Evolutionary conservation across 2,888 invertebrate genomes (phyloP), one percentile per base, ranked within the genome.

Genomic region (Melipona bicolor): DNA sequence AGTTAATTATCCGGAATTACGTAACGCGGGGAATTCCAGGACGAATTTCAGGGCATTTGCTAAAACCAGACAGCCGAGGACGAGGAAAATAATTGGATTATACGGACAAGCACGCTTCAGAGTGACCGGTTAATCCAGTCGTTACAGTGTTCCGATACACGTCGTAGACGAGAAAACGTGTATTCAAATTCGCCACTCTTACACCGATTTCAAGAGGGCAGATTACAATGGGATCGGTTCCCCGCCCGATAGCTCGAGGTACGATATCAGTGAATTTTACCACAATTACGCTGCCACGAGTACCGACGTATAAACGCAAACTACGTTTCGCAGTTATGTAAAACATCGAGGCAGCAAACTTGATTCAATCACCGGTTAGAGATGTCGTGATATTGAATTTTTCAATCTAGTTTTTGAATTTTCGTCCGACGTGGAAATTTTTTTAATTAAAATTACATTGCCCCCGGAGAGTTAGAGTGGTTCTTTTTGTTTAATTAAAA

Each of bases 21-120:
- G 80, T 74, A 85, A 84, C 83, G 68, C 71, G 67, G 84, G 86
- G 84, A 87, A 88, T 89, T 83, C 81, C 71, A 43, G 81, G 79
- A 83, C 83, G 81, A 85, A 88, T 86, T 88, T 90, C 81, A 75
- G 71, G 73, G 73, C 81, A 77, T 78, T 84, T 78, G 74, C 85
- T 80, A 84, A 86, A 85, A 79, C 79, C 74, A 68, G 75, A 67
- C 62, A 70, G 74, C 65, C 65, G 76, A 84, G 80, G 73, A 85
- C 79, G 74, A 85, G 85, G 84, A 90, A 91, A 91, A 90, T 91
- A 91, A 91, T 90, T 87, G 71, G 75, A 90, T 88, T 86, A 89
- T 79, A 82, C 73, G 79, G 81, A 81, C 83, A 83, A 87, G 79
- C 78, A 76, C 77, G 79, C 79, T 75, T 74, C 71, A 70, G 76